Conservation (phyloP, 2,113 vertebrate genomes). For the Lasiurus borealis region DNA sequence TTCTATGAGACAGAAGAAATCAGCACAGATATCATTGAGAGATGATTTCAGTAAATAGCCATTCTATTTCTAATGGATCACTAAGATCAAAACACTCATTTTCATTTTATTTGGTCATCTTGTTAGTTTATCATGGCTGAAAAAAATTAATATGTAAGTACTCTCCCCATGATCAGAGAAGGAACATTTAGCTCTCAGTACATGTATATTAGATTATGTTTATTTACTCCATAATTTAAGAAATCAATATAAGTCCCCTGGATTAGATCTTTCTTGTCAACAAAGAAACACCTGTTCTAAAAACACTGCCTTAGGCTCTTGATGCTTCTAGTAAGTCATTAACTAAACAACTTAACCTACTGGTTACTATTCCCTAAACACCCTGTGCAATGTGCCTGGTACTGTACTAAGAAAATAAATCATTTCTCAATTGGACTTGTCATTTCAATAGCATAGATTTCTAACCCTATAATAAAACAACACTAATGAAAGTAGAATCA, state of each 20-base stretch:
- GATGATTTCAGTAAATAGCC: slow-evolving; percentile 59
- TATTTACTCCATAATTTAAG: slow-evolving; percentile 38
- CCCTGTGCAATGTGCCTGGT: background rate
- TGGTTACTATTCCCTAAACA: background rate
- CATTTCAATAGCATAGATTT: slow-evolving; percentile 9
- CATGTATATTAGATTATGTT: slow-evolving; percentile 48
- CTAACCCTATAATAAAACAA: background rate
- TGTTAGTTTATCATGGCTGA: slow-evolving; percentile 31
- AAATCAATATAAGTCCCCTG: slow-evolving; percentile 34
- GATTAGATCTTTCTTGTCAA: background rate
- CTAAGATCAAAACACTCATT: slow-evolving; percentile 55
- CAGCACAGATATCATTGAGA: slow-evolving; percentile 33
- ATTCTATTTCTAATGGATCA: slow-evolving; percentile 45
- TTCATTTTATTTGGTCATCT: slow-evolving; percentile 65
- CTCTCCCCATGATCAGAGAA: slow-evolving; percentile 35
- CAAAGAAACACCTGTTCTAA: slow-evolving; percentile 42
- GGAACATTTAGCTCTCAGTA: background rate
- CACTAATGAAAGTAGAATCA: background rate
- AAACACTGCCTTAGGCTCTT: background rate
- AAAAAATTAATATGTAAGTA: slow-evolving; percentile 49
- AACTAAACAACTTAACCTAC: background rate
- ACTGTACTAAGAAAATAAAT: slow-evolving; percentile 27
- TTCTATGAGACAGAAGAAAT: background rate
- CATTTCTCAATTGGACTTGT: background rate
- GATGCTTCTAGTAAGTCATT: slow-evolving; percentile 6